phyloP scores from a whole-genome alignment of 2,888 invertebrate genomes.

The Chymomyza caudatula region DNA sequence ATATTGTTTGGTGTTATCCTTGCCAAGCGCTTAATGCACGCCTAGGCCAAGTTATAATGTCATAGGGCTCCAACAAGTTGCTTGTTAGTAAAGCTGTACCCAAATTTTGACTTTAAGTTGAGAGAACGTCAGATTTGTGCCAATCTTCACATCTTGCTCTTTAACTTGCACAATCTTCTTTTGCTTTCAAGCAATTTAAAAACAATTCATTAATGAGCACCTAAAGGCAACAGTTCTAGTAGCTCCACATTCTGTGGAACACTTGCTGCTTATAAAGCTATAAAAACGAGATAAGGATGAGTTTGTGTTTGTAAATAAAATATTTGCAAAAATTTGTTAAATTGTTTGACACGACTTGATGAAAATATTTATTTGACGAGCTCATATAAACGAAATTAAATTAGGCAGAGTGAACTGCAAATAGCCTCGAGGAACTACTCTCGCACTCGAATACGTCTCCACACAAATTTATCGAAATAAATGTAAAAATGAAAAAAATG shows the following conservation, averaged over 20 bases:
- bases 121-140: no score
- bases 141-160: no score
- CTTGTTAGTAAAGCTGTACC: neutral
- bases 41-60: conserved; percentile 5
- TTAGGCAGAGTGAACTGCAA: conserved; percentile 11
- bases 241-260: no score
- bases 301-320: no score
- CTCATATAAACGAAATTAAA: conserved; percentile 12
- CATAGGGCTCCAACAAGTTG: neutral
- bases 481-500: neutral
- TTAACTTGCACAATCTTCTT: no score
- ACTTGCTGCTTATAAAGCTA: no score
- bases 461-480: neutral
- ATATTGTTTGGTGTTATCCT: conserved; percentile 11
- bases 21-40: no score
- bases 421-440: neutral
- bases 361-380: neutral
- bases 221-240: no score
- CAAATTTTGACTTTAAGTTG: conserved; percentile 11
- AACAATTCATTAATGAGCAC: no score
- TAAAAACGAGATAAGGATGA: no score
- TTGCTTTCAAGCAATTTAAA: no score
- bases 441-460: neutral
- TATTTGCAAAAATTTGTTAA: no score
- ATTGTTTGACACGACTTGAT: neutral